Evolutionary conservation across 2,888 invertebrate species (phyloP).

Genomic region (Calliopum simillimum): DNA sequence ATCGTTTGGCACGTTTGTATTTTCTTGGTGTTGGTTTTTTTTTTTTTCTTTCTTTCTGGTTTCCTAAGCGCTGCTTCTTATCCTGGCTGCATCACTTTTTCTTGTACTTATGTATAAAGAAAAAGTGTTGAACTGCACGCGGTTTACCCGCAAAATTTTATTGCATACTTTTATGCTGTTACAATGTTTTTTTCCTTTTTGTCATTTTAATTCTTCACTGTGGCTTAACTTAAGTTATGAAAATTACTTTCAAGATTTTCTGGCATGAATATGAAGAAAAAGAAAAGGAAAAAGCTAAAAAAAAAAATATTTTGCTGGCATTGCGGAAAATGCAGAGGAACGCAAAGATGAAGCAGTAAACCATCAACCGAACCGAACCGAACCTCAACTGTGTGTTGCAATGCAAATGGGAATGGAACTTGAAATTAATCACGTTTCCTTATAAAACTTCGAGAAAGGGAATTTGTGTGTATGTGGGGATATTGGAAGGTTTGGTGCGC

Average conservation of each 20-base stretch:
- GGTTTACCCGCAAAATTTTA: constrained; percentile 17
- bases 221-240: too few species aligned
- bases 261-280: too few species aligned
- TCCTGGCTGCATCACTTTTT: neutral
- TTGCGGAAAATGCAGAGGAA: constrained; percentile 14
- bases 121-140: neutral
- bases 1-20: constrained; percentile 62
- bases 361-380: neutral
- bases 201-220: neutral
- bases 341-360: constrained; percentile 1
- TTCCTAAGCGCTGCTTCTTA: neutral
- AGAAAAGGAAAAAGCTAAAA: too few species aligned
- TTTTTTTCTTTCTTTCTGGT: constrained; percentile 2
- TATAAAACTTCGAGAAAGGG: too few species aligned
- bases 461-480: too few species aligned
- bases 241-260: too few species aligned
- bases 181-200: neutral
- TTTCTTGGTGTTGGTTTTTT: constrained; percentile 44
- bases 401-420: constrained; percentile 42
- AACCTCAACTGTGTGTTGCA: constrained; percentile 13
- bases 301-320: neutral
- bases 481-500: too few species aligned
- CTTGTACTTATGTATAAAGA: neutral
- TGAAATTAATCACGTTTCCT: constrained; percentile 43
- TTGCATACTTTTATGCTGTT: neutral